phyloP scores from a whole-genome alignment of 2,113 vertebrate species.

The Lasiurus borealis region DNA sequence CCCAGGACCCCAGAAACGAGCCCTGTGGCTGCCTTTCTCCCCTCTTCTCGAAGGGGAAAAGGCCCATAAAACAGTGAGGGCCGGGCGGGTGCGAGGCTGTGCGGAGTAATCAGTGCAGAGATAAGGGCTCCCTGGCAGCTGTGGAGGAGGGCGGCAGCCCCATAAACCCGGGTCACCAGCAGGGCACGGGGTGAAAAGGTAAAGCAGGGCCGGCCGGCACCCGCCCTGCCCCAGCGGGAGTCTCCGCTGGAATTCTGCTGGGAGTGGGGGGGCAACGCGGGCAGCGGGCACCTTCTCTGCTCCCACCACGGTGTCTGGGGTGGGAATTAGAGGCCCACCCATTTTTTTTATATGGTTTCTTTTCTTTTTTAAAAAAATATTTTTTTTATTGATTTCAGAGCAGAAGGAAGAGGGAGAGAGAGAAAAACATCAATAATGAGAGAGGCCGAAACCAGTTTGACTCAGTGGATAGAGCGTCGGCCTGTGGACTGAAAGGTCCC shows the following conservation, averaged over 20 bases:
- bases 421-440: too few relatives aligned
- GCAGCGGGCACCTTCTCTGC: not conserved
- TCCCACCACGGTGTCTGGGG: not conserved
- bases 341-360: not conserved
- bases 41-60: constrained; percentile 52
- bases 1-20: not conserved
- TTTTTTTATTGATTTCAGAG: too few relatives aligned
- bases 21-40: not conserved
- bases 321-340: not conserved
- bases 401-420: too few relatives aligned
- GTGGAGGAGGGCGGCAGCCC: constrained; percentile 49
- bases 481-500: too few relatives aligned
- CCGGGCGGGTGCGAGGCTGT: not conserved
- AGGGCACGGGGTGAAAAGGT: constrained; percentile 70
- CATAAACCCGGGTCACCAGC: constrained; percentile 71
- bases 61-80: constrained; percentile 74
- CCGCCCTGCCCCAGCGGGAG: not conserved
- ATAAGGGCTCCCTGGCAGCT: constrained; percentile 68
- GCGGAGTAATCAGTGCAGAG: not conserved
- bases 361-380: too few relatives aligned
- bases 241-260: not conserved
- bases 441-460: too few relatives aligned
- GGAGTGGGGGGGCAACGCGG: not conserved
- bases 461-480: too few relatives aligned
- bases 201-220: not conserved